Evolutionary conservation across 2,113 vertebrate species (phyloP), one percentile per base, ranked within the genome.

Genomic region (Solenodon paradoxus): DNA sequence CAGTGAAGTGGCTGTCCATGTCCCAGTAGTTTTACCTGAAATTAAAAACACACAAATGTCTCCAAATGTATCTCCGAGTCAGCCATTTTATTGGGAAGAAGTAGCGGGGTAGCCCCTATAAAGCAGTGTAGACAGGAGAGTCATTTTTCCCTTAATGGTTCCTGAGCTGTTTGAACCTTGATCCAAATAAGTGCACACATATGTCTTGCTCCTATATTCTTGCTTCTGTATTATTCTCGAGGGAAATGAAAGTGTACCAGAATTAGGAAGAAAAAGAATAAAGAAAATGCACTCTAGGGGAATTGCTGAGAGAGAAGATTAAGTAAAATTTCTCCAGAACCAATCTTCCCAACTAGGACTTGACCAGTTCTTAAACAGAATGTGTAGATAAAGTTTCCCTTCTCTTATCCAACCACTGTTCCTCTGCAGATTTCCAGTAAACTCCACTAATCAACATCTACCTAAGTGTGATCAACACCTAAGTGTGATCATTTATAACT

Each of bases 11-110:
- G 49, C 40, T 97, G 86, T 69, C 98, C 94, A n/a, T 99, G 97
- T 30, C 99, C 99, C 61, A 99, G 59, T 3, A 99, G 98, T 92
- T 59, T 97, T 94, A 99, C 99, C 99, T 99, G 94, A 57, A 97
- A 97, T 81, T 64, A 40, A 98, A 94, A 94, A 89, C 61, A 95
- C 45, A 66, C 38, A 90, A 22, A 66, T 11, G 53, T 94, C 49
- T 91, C 47, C 47, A 63, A 35, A 12, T 47, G 1, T 20, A 53
- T 59, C 49, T 53, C 38, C 17, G 40, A 84, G 22, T 85, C 13
- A 75, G 28, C 68, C 35, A 55, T 35, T 86, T 69, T 81, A 42
- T 49, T 26, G 47, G 22, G 68, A 86, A 82, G 51, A 19, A 88
- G 20, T 72, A 11, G 64, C 5, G 77, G 19, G 17, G n/a, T 28